phyloP scores from a whole-genome alignment of 2,888 invertebrate genomes.

The Tanypteryx hageni region DNA sequence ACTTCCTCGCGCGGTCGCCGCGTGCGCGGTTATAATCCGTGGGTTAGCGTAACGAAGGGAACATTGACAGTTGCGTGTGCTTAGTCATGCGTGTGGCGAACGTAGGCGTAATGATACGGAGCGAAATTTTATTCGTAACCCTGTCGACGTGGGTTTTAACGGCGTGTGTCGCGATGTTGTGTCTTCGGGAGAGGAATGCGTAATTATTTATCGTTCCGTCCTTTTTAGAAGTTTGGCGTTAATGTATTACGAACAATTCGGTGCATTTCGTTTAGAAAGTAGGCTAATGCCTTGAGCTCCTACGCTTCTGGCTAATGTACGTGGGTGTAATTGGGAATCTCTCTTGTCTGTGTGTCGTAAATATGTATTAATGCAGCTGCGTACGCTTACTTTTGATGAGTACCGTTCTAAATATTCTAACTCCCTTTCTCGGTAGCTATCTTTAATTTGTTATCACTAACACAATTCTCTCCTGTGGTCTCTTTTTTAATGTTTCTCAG shows the following conservation, averaged over 20 bases:
- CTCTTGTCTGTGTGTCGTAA: not conserved
- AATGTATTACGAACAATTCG: not conserved
- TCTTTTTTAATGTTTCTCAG: too few relatives aligned
- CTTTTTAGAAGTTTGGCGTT: not conserved
- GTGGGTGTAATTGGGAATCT: constrained; percentile 20
- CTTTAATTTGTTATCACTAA: too few relatives aligned
- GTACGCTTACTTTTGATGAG: not conserved
- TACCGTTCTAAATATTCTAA: too few relatives aligned
- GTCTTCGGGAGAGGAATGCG: constrained; percentile 12
- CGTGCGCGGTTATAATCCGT: too few relatives aligned
- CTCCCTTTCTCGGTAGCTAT: too few relatives aligned
- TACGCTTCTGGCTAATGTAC: not conserved
- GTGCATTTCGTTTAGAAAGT: not conserved
- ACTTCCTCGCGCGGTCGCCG: too few relatives aligned
- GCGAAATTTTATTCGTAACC: too few relatives aligned
- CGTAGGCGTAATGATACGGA: too few relatives aligned
- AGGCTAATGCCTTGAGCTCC: not conserved
- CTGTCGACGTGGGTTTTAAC: not conserved
- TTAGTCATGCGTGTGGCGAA: too few relatives aligned
- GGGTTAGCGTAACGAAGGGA: too few relatives aligned
- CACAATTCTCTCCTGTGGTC: too few relatives aligned
- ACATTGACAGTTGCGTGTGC: too few relatives aligned
- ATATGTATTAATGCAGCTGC: constrained; percentile 4
- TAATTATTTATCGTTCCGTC: constrained; percentile 20
- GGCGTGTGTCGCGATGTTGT: not conserved